These are phyloP conservation scores for Notiomystis cincta DNA, from an alignment of 2,113 vertebrate species.

Conservation along the genomic window DNA sequence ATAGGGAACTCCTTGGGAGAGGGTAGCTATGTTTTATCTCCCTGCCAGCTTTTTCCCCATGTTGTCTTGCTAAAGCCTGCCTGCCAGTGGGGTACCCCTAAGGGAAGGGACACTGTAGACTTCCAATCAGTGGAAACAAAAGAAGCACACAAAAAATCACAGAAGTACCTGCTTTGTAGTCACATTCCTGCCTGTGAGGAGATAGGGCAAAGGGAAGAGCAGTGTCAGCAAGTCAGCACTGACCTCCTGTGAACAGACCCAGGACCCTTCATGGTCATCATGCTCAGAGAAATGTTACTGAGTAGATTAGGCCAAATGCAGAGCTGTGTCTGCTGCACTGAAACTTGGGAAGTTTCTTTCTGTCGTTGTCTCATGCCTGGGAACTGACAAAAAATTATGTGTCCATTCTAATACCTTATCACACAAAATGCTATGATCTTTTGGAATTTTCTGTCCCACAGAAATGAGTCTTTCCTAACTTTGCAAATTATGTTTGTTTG, in stretches of 20 bases:
- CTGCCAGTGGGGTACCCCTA: background rate
- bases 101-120: background rate
- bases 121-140: background rate
- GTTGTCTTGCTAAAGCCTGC: background rate
- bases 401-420: background rate
- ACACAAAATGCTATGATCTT: background rate
- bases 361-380: background rate
- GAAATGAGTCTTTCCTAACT: background rate
- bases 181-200: background rate
- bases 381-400: background rate
- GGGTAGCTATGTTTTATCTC: background rate
- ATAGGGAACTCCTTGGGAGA: background rate
- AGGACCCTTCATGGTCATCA: background rate
- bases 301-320: background rate
- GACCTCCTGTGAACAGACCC: background rate
- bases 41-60: background rate
- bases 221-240: background rate
- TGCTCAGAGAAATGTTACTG: background rate
- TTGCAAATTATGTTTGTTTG: background rate
- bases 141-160: background rate
- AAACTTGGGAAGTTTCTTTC: background rate
- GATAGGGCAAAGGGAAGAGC: background rate
- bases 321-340: background rate
- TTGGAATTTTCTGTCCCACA: background rate
- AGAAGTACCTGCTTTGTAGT: background rate